These are phyloP conservation scores for Amaurobius ferox DNA, from an alignment of 2,888 invertebrate genomes.

Conservation along the genomic window DNA sequence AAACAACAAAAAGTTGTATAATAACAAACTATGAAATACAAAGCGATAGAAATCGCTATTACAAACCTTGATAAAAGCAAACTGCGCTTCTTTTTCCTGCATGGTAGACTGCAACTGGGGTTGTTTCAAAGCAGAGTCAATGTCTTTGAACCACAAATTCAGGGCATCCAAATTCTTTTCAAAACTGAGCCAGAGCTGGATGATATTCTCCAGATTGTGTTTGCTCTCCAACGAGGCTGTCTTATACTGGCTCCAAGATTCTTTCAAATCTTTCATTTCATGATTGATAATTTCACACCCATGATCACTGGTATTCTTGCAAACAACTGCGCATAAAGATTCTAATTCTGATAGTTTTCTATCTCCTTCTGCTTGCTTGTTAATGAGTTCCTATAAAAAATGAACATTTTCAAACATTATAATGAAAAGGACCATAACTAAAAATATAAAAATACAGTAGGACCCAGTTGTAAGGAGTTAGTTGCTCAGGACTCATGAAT, in stretches of 20 bases:
- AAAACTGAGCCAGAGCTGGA: conserved; percentile 91
- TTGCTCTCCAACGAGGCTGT: conserved; percentile 82
- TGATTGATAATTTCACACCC: conserved; percentile 86
- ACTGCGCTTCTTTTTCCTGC: conserved; percentile 87
- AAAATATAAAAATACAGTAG: neutral
- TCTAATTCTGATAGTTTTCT: conserved; percentile 83
- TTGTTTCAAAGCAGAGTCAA: conserved; percentile 90
- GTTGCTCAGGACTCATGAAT: too few relatives aligned
- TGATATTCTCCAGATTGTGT: conserved; percentile 85
- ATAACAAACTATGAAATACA: neutral
- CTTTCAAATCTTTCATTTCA: conserved; percentile 85
- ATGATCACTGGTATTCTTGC: conserved; percentile 85
- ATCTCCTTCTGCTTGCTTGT: conserved; percentile 80
- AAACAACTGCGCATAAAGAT: conserved; percentile 80
- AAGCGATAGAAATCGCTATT: too few relatives aligned
- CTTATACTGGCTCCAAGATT: conserved; percentile 83
- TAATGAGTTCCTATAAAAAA: conserved; percentile 82
- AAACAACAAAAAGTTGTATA: too few relatives aligned
- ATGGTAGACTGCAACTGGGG: conserved; percentile 89
- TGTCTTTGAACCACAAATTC: conserved; percentile 90
- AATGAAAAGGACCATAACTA: neutral
- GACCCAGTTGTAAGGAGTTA: neutral
- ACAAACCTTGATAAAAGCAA: conserved; percentile 85
- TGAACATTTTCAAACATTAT: neutral
- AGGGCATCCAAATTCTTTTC: conserved; percentile 88